Percentiles rank a stretch among this genome's conserved stretches.
Evolutionary conservation across 1,140 invertebrate genomes (phyloP).

Genomic region (Anadara kagoshimensis): DNA sequence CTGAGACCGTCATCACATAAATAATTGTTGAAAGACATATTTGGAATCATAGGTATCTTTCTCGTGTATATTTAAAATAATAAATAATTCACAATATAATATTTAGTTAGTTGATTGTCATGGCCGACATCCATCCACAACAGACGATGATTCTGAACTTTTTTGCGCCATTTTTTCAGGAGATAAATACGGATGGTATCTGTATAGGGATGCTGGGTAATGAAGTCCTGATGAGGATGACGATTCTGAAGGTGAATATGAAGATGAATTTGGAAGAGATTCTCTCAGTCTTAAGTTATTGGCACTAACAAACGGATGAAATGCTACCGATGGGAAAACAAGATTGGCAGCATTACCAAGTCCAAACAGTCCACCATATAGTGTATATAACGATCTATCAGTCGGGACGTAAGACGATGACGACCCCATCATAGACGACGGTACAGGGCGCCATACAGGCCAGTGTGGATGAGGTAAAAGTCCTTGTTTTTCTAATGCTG

Average conservation of each 20-base stretch:
- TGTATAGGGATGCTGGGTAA: slow-evolving; percentile 46
- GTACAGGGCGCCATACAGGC: slow-evolving; percentile 60
- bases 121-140: slow-evolving; percentile 31
- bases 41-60: no score
- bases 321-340: slow-evolving; percentile 52
- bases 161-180: slow-evolving; percentile 53
- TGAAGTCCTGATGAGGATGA: slow-evolving; percentile 29
- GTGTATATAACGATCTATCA: slow-evolving; percentile 55
- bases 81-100: no score
- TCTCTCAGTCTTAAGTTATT: slow-evolving; percentile 51
- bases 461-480: slow-evolving; percentile 49
- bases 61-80: no score
- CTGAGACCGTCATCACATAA: no score
- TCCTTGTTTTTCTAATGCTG: slow-evolving; percentile 51
- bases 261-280: slow-evolving; percentile 28
- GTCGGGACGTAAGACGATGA: slow-evolving; percentile 40
- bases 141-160: slow-evolving; percentile 37
- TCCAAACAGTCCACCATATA: slow-evolving; percentile 63
- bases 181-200: slow-evolving; percentile 53
- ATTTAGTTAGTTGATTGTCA: neutral
- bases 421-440: slow-evolving; percentile 50
- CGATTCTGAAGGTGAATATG: slow-evolving; percentile 23
- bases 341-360: slow-evolving; percentile 47
- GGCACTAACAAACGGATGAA: slow-evolving; percentile 50
- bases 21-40: no score